Base-by-base conservation (phyloP, 1,140 invertebrate genomes). In the Vollenhovia emeryi region DNA sequence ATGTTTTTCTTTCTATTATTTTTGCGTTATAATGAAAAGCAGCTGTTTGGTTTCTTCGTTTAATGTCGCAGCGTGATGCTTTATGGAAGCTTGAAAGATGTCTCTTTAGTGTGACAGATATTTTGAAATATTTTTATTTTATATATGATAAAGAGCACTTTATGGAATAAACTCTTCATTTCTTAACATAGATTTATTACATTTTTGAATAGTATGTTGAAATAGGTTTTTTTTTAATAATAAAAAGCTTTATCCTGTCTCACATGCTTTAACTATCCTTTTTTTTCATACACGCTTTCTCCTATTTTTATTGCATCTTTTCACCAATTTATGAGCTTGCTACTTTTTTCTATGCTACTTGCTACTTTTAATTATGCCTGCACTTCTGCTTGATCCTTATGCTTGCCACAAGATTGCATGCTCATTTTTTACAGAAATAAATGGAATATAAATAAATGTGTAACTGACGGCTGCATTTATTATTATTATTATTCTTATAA, bases 221-320 rank as follows among this genome's bases (percentile, higher is more conserved):
- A 89, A 89, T 86, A 87, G 27, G 86, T 80, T 80, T 69, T 80
- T 80, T 43, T 89, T 50, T 50, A 6, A 91, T 85, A 91, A 92
- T 91, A 92, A 91, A 92, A 92, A 24, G 59, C 88, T 91, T 91
- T 88, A 87, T 88, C 71, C 5, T 52, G 59, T 87, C 40, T 84
- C 50, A 79, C 71, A 18, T 71, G 78, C 88, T 91, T 90, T 87
- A 90, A 87, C 76, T 88, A 89, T 86, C 68, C 73, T 80, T 89
- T 87, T 85, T 82, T 89, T 88, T n/a, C 87, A 85, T 66, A 88
- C 85, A 80, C 79, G 43, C 73, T 80, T 89, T 89, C 43, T 89
- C 86, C 52, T 55, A 15, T 48, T 33, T 48, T 50, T 43, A 73
- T 88, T 55, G n/a, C 50, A 62, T 60, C 43, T 74, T 13, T 79